Percentiles rank a stretch among this genome's conserved stretches.
These are phyloP conservation scores for Tipula vernalis DNA, from an alignment of 2,888 invertebrate species.

Conservation along the genomic window DNA sequence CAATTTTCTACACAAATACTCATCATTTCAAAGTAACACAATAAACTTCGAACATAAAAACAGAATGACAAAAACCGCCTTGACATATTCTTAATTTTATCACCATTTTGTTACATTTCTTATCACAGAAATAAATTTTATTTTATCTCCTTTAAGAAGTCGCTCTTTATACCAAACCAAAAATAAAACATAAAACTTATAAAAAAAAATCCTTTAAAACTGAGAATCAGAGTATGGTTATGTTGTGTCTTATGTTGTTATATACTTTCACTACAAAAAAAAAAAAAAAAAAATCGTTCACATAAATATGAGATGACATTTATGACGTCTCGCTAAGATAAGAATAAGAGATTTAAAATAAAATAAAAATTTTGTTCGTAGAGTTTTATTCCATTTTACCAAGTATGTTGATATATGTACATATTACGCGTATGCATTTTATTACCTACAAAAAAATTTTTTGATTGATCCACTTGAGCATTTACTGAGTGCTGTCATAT, in stretches of 20 bases:
- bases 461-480: not conserved
- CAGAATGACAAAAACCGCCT: not conserved
- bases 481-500: not conserved
- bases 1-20: not conserved
- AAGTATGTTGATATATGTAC: not conserved
- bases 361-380: not conserved
- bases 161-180: not conserved
- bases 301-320: constrained; percentile 8
- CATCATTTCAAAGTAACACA: not conserved
- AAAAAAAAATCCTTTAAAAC: not conserved
- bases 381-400: not conserved
- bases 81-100: not conserved
- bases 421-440: not conserved
- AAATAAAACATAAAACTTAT: not conserved
- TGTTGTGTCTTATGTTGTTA: not conserved
- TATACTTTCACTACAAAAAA: not conserved
- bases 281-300: not conserved
- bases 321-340: constrained; percentile 6
- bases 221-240: not conserved
- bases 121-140: not conserved
- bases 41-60: not conserved
- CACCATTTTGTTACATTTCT: not conserved
- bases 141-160: not conserved
- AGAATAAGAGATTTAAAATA: not conserved
- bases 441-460: not conserved